These are phyloP conservation scores for Centropristis striata DNA, from an alignment of 2,113 vertebrate genomes.

Conservation along the genomic window DNA sequence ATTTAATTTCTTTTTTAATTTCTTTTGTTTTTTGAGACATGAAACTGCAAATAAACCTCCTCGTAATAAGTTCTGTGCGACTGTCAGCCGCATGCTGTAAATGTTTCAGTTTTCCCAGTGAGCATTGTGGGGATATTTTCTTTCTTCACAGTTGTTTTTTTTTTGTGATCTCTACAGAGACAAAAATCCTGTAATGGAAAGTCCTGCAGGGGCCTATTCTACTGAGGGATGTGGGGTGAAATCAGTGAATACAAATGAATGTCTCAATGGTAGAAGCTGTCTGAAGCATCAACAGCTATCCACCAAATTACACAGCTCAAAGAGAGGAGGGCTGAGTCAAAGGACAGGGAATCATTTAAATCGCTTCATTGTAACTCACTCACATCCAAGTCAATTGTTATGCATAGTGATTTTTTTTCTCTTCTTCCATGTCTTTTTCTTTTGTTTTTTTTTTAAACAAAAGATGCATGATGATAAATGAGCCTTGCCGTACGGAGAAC, in stretches of 20 bases:
- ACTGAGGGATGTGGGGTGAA: conserved; percentile 58
- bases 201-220: conserved; percentile 64
- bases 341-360: conserved; percentile 68
- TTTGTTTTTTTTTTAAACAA: conserved; percentile 33
- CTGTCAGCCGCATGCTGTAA: conserved; percentile 36
- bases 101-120: conserved; percentile 30
- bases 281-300: conserved; percentile 54
- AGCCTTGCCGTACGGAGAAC: conserved; percentile 4
- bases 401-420: conserved; percentile 37
- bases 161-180: conserved; percentile 59
- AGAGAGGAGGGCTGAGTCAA: conserved; percentile 60
- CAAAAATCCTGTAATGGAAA: conserved; percentile 64
- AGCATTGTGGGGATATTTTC: conserved; percentile 20
- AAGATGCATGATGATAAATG: conserved; percentile 60
- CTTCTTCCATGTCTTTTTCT: background rate
- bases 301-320: conserved; percentile 69
- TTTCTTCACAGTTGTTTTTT: conserved; percentile 27
- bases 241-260: conserved; percentile 80
- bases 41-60: conserved; percentile 15
- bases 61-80: conserved; percentile 16
- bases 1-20: conserved; percentile 15
- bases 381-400: conserved; percentile 54
- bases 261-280: conserved; percentile 72
- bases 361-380: conserved; percentile 57
- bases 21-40: conserved; percentile 7